Evolutionary conservation across 1,140 invertebrate species (phyloP), one percentile per base, ranked within the genome.

Genomic region (Drosophila persimilis): DNA sequence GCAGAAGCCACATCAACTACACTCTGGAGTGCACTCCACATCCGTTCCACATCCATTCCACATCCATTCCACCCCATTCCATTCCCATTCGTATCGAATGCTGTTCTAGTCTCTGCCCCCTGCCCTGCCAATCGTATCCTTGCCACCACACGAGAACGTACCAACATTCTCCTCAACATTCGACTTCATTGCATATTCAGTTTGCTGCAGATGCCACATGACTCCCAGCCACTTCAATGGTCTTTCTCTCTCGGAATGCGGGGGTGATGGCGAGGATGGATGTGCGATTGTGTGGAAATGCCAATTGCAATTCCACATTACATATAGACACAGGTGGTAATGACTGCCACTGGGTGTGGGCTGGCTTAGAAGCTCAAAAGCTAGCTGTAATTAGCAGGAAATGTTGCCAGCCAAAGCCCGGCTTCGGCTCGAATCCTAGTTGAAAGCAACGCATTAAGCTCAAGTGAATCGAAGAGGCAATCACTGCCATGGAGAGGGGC

Each of bases 161-260:
- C 44, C 64, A 67, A 45, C 45, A 50, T 65, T 54, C 70, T 77
- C 3, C 65, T 17, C 17, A 17, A 17, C 17, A 17, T 79, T 67
- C 55, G 39, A 73, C 57, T 62, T 85, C 80, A 85, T 85, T 85
- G 80, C 81, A 77, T 86, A 85, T 85, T 85, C 80, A 86, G 80
- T 77, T 81, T 71, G 62, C 73, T 76, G 66, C 66, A 48, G 22
- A 7, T 63, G 58, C 8, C 6, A 2, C 7, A 45, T 2, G 56
- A 69, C 31, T 11, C n/a, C 2, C 52, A 48, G 11, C 11, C 35
- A 39, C 35, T 39, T 13, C 4, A 39, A 67, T 69, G 64, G 24
- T 69, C 56, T 69, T 56, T 57, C 65, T 69, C 66, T 50, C 56
- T 69, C 48, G 15, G n/a, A 8, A 8, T 29, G 52, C 15, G 59